A percentile compares a stretch with the other conserved stretches of the same genome.
These are phyloP conservation scores for Drosophila koepferae DNA, from an alignment of 2,888 invertebrate genomes.

Conservation along the genomic window DNA sequence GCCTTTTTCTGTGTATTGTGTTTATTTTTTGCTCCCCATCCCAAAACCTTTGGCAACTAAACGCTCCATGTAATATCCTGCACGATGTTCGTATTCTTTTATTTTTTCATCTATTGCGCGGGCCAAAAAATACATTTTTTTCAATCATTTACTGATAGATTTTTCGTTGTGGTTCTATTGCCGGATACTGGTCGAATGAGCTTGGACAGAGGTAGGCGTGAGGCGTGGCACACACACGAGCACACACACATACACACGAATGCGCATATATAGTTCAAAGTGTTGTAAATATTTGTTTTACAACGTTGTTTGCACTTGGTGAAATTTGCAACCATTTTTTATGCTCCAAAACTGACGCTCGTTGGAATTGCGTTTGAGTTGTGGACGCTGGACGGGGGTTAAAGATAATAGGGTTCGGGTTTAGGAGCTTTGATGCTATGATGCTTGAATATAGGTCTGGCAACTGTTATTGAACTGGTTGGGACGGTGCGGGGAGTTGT, in stretches of 20 bases:
- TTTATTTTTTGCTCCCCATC: not conserved
- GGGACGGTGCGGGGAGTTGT: conserved; percentile 14
- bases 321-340: conserved; percentile 73
- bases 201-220: conserved; percentile 19
- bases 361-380: conserved; percentile 31
- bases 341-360: conserved; percentile 43
- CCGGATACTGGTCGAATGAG: conserved; percentile 44
- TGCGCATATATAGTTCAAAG: conserved; percentile 59
- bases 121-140: conserved; percentile 56
- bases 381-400: not conserved
- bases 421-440: not conserved
- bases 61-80: conserved; percentile 59
- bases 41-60: conserved; percentile 60
- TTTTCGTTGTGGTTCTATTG: conserved; percentile 61
- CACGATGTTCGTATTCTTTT: conserved; percentile 25
- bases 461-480: conserved; percentile 31
- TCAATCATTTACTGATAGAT: conserved; percentile 67
- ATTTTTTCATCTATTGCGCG: conserved; percentile 16
- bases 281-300: conserved; percentile 76
- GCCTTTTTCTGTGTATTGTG: conserved; percentile 13
- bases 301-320: conserved; percentile 73
- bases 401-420: not conserved
- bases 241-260: not conserved
- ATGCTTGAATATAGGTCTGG: conserved; percentile 31
- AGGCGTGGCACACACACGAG: conserved; percentile 1